Percentiles rank a stretch among this genome's conserved stretches.
phyloP scores from a whole-genome alignment of 2,888 invertebrate species.

The Trichacis sp. region DNA sequence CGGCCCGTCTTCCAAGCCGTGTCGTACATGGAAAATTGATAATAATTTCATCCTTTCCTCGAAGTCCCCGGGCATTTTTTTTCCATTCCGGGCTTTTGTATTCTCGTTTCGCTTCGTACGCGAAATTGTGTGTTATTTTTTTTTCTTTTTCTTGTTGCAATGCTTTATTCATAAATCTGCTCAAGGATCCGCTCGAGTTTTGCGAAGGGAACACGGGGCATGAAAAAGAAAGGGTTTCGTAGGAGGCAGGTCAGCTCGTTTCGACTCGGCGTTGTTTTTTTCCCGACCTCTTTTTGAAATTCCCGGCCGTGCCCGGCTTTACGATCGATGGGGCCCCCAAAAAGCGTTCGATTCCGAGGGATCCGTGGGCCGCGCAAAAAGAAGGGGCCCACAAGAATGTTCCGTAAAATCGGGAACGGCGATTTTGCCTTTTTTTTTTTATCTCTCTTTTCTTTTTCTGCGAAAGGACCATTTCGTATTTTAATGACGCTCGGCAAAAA shows the following conservation, averaged over 20 bases:
- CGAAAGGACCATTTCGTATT: neutral
- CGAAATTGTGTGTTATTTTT: too few species aligned
- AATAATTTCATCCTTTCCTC: constrained; percentile 25
- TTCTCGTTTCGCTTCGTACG: neutral
- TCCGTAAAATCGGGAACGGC: constrained; percentile 1
- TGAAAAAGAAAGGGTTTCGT: neutral
- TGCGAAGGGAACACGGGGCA: neutral
- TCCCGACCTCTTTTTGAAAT: constrained; percentile 1
- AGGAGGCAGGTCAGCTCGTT: constrained; percentile 1
- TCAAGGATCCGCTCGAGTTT: neutral
- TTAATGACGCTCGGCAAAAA: neutral
- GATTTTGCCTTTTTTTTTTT: neutral
- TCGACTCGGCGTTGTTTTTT: neutral
- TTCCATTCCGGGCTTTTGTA: constrained; percentile 34
- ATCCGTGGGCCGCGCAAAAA: neutral
- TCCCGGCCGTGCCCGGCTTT: neutral
- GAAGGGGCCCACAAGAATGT: constrained; percentile 1
- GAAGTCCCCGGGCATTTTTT: too few species aligned
- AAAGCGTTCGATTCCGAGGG: constrained; percentile 1
- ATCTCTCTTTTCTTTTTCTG: neutral
- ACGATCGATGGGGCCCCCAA: neutral
- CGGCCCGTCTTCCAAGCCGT: constrained; percentile 21
- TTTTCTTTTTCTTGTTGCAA: neutral
- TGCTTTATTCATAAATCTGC: constrained; percentile 4
- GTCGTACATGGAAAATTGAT: constrained; percentile 30